Evolutionary conservation across 1,140 invertebrate genomes (phyloP).

Genomic region (Drosophila aff.): DNA sequence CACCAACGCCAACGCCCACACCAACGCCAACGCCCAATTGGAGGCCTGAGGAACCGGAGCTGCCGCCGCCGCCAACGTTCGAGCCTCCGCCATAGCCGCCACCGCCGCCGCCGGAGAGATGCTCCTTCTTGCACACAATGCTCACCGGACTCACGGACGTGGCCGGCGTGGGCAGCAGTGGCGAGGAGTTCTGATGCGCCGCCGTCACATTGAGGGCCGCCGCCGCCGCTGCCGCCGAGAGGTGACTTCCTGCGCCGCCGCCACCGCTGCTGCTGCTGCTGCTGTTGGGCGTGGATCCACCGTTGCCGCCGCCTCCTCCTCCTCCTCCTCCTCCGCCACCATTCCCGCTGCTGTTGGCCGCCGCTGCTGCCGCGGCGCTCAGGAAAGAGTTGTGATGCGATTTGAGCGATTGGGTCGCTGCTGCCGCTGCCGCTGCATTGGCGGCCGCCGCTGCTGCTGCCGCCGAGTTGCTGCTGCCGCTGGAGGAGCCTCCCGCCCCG

Average conservation of each 20-base stretch:
- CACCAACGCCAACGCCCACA: slow-evolving; percentile 16
- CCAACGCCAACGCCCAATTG: slow-evolving; percentile 21
- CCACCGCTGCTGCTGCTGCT: slow-evolving; percentile 50
- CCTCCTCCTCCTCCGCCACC: slow-evolving; percentile 22
- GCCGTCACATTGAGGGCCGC: slow-evolving; percentile 74
- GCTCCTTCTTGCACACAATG: slow-evolving; percentile 88
- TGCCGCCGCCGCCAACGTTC: slow-evolving; percentile 35
- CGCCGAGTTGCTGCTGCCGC: slow-evolving; percentile 42
- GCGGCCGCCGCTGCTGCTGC: slow-evolving; percentile 66
- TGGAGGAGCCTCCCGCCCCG: slow-evolving; percentile 44
- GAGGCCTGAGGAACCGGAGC: slow-evolving; percentile 15
- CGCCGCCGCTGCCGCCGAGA: slow-evolving; percentile 67
- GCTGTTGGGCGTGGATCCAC: slow-evolving; percentile 56
- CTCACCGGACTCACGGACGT: slow-evolving; percentile 88
- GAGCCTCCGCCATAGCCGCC: slow-evolving; percentile 70
- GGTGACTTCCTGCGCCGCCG: slow-evolving; percentile 40
- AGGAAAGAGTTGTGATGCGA: slow-evolving; percentile 85
- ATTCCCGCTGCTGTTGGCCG: slow-evolving; percentile 36
- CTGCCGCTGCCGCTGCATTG: slow-evolving; percentile 73
- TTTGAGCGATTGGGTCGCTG: slow-evolving; percentile 80
- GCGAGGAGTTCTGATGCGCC: slow-evolving; percentile 85
- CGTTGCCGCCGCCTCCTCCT: slow-evolving; percentile 25
- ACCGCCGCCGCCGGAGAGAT: slow-evolving; percentile 72
- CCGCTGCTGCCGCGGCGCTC: slow-evolving; percentile 53
- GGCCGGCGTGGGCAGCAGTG: slow-evolving; percentile 87